Percentiles rank a stretch among this genome's conserved stretches.
These are phyloP conservation scores for Datnioides undecimradiatus DNA, from an alignment of 2,113 vertebrate genomes.

Conservation along the genomic window DNA sequence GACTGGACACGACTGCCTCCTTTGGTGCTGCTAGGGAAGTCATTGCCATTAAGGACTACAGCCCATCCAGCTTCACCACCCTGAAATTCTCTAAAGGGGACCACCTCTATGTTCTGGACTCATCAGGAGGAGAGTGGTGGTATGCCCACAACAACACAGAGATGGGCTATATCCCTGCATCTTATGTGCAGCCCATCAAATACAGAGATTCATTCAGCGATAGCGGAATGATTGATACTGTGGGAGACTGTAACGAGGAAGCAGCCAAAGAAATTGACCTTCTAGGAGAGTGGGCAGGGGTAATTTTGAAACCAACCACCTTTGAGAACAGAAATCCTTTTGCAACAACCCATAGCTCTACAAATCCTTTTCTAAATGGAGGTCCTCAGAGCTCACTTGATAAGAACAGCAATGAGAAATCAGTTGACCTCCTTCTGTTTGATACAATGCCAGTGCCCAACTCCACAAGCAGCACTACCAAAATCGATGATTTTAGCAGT, in stretches of 20 bases:
- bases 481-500: constrained; percentile 81
- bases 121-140: constrained; percentile 96
- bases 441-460: constrained; percentile 78
- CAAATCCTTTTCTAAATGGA: constrained; percentile 92
- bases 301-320: constrained; percentile 78
- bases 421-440: constrained; percentile 89
- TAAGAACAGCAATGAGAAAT: constrained; percentile 78
- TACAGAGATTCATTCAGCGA: constrained; percentile 91
- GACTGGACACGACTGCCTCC: constrained; percentile 87
- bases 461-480: constrained; percentile 61
- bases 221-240: constrained; percentile 92
- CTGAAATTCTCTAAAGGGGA: constrained; percentile 97
- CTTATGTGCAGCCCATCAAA: constrained; percentile 91
- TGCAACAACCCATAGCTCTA: constrained; percentile 83
- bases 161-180: constrained; percentile 97
- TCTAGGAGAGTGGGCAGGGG: constrained; percentile 86
- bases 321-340: constrained; percentile 90
- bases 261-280: constrained; percentile 89
- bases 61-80: constrained; percentile 96
- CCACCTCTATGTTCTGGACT: constrained; percentile 93
- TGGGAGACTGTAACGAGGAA: constrained; percentile 89
- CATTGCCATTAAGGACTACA: constrained; percentile 96
- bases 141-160: constrained; percentile 98
- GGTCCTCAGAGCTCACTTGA: constrained; percentile 67
- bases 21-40: constrained; percentile 93